These are phyloP conservation scores for Hydropsyche betteni DNA, from an alignment of 2,888 invertebrate genomes.

Conservation along the genomic window DNA sequence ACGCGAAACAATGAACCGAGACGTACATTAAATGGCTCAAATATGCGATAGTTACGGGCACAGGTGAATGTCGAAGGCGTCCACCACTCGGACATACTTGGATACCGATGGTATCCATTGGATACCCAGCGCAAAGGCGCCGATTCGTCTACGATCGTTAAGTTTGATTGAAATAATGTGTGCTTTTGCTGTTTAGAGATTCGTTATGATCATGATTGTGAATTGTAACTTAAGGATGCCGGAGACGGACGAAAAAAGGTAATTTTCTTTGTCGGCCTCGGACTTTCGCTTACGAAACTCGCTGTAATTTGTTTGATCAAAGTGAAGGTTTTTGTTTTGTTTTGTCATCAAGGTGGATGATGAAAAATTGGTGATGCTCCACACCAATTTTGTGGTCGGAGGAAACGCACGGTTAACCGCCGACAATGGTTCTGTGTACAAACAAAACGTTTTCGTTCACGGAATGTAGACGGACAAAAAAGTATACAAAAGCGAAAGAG, in stretches of 20 bases:
- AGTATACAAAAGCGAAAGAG: neutral
- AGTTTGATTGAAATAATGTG: too few relatives aligned
- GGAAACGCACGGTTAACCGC: constrained; percentile 25
- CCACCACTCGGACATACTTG: neutral
- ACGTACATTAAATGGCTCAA: neutral
- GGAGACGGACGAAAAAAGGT: too few relatives aligned
- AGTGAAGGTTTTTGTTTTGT: constrained; percentile 4
- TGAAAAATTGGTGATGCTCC: constrained; percentile 12
- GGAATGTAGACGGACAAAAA: neutral
- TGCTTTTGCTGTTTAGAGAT: too few relatives aligned
- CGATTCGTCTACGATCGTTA: too few relatives aligned
- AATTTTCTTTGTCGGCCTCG: neutral
- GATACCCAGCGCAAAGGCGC: too few relatives aligned
- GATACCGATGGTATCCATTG: too few relatives aligned
- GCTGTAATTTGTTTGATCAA: constrained; percentile 10
- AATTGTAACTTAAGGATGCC: too few relatives aligned
- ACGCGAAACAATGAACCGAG: constrained; percentile 21
- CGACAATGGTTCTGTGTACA: constrained; percentile 15
- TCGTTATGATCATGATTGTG: too few relatives aligned
- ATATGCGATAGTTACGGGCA: neutral
- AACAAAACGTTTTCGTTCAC: constrained; percentile 21
- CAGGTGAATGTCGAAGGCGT: constrained; percentile 7
- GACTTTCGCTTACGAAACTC: constrained; percentile 11
- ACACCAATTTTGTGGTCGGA: constrained; percentile 9
- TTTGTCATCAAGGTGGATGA: neutral